Evolutionary conservation across 2,888 invertebrate species (phyloP).

Genomic region (Tachina grossa): DNA sequence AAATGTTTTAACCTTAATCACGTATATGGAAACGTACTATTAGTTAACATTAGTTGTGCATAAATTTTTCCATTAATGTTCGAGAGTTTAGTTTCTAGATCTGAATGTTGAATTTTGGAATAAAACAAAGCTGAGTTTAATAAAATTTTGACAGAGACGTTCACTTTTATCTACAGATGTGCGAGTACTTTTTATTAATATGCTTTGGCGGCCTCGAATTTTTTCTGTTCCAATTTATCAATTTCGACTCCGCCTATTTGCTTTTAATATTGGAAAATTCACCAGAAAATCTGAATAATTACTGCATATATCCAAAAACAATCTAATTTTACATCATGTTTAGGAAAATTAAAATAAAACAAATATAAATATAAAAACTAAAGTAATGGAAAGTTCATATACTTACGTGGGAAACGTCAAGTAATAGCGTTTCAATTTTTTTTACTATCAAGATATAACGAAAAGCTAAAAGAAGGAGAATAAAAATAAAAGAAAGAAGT

Average conservation of each 20-base stretch:
- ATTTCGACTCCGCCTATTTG: slow-evolving; percentile 67
- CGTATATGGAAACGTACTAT: no score
- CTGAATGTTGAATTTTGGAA: no score
- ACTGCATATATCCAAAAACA: slow-evolving; percentile 40
- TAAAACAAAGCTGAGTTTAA: no score
- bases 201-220: slow-evolving; percentile 53
- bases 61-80: no score
- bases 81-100: no score
- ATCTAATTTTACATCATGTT: neutral
- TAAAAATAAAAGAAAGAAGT: slow-evolving; percentile 28
- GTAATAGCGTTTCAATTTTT: slow-evolving; percentile 57
- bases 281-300: slow-evolving; percentile 35
- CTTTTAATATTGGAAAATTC: slow-evolving; percentile 56
- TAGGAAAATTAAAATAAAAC: slow-evolving; percentile 15
- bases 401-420: slow-evolving; percentile 19
- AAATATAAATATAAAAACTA: slow-evolving; percentile 15
- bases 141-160: no score
- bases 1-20: no score
- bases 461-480: slow-evolving; percentile 45
- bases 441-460: slow-evolving; percentile 43
- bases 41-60: no score
- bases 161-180: no score
- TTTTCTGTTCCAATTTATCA: slow-evolving; percentile 56
- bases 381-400: slow-evolving; percentile 4
- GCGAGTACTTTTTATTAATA: neutral